Conservation (phyloP, 2,113 vertebrate species). For the Forbesichthys agassizii region DNA sequence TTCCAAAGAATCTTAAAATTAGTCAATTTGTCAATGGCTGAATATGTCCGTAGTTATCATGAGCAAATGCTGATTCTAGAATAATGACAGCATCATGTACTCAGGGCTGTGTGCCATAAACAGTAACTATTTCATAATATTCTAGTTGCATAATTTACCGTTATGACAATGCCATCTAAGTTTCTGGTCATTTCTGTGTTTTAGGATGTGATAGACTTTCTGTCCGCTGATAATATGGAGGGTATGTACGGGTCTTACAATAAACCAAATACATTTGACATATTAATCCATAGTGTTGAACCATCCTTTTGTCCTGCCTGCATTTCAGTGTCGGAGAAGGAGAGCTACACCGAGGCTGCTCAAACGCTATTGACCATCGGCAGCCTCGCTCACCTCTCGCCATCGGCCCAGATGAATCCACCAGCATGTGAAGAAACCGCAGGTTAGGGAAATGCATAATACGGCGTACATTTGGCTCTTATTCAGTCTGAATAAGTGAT, state of each 20-base stretch:
- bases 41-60: too few species aligned
- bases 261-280: background rate
- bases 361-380: conserved; percentile 89
- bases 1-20: too few species aligned
- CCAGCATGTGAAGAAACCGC: background rate
- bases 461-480: too few species aligned
- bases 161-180: background rate
- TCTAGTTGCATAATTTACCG: background rate
- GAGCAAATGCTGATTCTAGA: too few species aligned
- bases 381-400: conserved; percentile 63
- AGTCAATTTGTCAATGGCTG: too few species aligned
- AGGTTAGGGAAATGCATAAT: too few species aligned
- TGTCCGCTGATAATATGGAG: conserved; percentile 75
- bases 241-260: conserved; percentile 70
- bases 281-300: background rate
- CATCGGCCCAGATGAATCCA: conserved; percentile 10
- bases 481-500: too few species aligned
- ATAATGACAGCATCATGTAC: too few species aligned
- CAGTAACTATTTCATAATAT: too few species aligned
- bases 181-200: conserved; percentile 55
- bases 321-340: conserved; percentile 70
- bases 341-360: conserved; percentile 89
- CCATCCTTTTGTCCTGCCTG: background rate
- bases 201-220: conserved; percentile 78
- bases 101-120: too few species aligned